phyloP scores from a whole-genome alignment of 2,797 vertebrate genomes.

The Sparidentex hasta region DNA sequence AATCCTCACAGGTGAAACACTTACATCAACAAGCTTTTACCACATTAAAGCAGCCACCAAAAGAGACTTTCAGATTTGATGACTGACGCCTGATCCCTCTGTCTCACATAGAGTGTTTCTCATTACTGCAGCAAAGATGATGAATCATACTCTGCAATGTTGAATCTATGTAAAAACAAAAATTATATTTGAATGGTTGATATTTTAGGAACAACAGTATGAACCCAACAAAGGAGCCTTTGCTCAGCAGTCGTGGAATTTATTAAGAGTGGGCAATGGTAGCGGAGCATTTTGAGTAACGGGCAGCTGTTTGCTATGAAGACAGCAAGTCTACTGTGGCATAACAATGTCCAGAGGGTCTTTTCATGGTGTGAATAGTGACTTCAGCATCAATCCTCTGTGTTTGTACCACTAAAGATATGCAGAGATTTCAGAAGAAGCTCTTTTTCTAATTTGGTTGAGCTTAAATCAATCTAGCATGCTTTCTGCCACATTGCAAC shows the following conservation, averaged over 20 bases:
- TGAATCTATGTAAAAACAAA: conserved; percentile 20
- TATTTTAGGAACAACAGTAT: conserved; percentile 7
- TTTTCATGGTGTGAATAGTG: not conserved
- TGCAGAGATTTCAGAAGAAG: not conserved
- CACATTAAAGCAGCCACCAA: conserved; percentile 25
- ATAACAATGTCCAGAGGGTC: not conserved
- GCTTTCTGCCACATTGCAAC: conserved; percentile 7
- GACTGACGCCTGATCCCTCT: not conserved
- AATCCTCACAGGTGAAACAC: conserved; percentile 13
- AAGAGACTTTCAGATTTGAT: not conserved
- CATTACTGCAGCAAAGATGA: conserved; percentile 24
- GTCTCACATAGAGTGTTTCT: not conserved
- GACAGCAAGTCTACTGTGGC: not conserved
- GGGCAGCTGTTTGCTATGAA: not conserved
- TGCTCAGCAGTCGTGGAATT: conserved; percentile 15
- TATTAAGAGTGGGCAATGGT: conserved; percentile 34
- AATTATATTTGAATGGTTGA: conserved; percentile 8
- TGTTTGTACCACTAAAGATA: not conserved
- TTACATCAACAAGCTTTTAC: not conserved
- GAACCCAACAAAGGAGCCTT: conserved; percentile 28
- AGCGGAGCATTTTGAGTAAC: conserved; percentile 8
- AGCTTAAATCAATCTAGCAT: conserved; percentile 7
- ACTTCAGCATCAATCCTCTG: not conserved
- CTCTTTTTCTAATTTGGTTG: not conserved
- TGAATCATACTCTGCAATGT: conserved; percentile 24